Percentiles rank a stretch among this genome's conserved stretches.
phyloP scores from a whole-genome alignment of 2,113 vertebrate species.

The Shinisaurus crocodilurus region DNA sequence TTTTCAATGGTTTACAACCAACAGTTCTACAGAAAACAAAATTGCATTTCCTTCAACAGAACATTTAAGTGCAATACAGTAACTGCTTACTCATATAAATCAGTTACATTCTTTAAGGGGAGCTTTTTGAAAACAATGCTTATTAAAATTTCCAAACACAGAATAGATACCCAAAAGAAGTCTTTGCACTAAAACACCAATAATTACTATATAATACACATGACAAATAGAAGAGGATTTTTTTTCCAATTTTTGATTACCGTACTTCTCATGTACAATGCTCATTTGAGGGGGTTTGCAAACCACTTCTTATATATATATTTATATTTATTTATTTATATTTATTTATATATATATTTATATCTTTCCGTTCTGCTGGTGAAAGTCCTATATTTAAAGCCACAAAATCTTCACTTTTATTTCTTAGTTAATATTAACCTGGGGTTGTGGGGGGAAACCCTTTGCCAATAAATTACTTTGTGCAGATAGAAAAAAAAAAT shows the following conservation, averaged over 20 bases:
- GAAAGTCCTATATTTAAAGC: conserved; percentile 76
- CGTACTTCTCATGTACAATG: conserved; percentile 75
- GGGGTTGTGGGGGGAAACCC: conserved; percentile 62
- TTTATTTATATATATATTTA: conserved; percentile 71
- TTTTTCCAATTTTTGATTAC: conserved; percentile 56
- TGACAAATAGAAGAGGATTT: conserved; percentile 73
- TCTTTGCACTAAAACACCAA: conserved; percentile 82
- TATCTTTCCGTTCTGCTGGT: conserved; percentile 76
- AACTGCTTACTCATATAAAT: conserved; percentile 80
- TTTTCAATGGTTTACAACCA: conserved; percentile 79
- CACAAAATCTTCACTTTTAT: conserved; percentile 77
- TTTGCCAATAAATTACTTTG: conserved; percentile 78
- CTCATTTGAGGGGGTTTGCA: conserved; percentile 73
- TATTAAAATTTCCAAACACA: conserved; percentile 78
- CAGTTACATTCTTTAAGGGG: conserved; percentile 81
- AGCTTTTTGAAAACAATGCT: conserved; percentile 83
- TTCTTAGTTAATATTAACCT: conserved; percentile 74
- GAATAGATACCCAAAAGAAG: conserved; percentile 81
- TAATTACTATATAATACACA: conserved; percentile 83
- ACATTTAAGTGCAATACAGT: conserved; percentile 83
- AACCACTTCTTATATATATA: conserved; percentile 75
- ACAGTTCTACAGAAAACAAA: conserved; percentile 80
- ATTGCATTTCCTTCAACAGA: conserved; percentile 79
- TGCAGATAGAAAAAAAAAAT: conserved; percentile 81
- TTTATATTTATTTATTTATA: conserved; percentile 69